A percentile compares a stretch with the other conserved stretches of the same genome.
Conservation (phyloP, 2,113 vertebrate species). For the Pyrgilauda ruficollis region DNA sequence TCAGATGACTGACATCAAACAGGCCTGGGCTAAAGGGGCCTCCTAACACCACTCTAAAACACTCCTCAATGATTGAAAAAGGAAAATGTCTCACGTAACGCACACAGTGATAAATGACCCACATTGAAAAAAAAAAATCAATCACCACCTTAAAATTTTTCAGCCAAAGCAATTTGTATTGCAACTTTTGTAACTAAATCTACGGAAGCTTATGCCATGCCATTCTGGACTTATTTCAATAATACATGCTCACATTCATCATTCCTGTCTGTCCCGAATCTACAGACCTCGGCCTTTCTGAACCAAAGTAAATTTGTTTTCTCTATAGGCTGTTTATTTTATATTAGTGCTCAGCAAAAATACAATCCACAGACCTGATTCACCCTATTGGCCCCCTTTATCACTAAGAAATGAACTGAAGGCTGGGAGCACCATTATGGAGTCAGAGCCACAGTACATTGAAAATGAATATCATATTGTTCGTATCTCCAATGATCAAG, state of each 20-base stretch:
- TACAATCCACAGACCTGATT: background rate
- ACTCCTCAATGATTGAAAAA: background rate
- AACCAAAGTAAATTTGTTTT: slow-evolving; percentile 14
- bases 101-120: slow-evolving; percentile 12
- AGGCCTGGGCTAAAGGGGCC: background rate
- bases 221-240: slow-evolving; percentile 14
- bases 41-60: background rate
- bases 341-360: background rate
- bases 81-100: background rate
- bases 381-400: background rate
- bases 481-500: slow-evolving; percentile 3
- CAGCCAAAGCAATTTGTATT: background rate
- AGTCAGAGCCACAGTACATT: background rate
- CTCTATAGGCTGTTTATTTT: slow-evolving; percentile 34
- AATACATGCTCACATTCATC: slow-evolving; percentile 20
- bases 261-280: background rate
- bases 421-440: background rate
- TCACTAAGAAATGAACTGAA: slow-evolving; percentile 16
- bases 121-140: background rate
- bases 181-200: background rate
- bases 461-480: slow-evolving; percentile 31
- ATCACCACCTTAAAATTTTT: background rate
- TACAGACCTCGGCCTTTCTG: slow-evolving; percentile 6
- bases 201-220: background rate
- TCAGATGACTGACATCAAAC: background rate